Base-by-base conservation (phyloP, 2,888 invertebrate species). In the Cosmorhoe ocellata region DNA sequence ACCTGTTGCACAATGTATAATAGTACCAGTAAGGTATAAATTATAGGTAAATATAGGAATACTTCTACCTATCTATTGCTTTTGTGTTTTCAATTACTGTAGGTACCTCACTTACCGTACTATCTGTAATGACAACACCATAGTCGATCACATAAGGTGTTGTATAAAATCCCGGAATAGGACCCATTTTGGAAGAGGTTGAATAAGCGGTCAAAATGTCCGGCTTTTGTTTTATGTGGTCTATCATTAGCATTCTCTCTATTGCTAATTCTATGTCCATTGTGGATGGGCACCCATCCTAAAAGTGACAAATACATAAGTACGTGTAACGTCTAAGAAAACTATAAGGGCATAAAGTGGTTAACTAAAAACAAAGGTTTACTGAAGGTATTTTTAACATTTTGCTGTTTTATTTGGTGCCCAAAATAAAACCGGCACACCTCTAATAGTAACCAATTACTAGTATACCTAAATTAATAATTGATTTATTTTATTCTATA, bases 231-330 rank as follows among this genome's bases (percentile, higher is more conserved):
- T 76, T 74, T 9, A 93, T 77, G 59, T 91, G 82, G 30, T 88
- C 74, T 43, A 79, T 83, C 1, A 91, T 82, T 39, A 92, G 66
- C 58, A 83, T 71, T 61, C 92, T 85, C 73, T 94, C 93, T 56
- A 92, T 87, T 1, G 92, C 91, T 71, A 93, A 79, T 46, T 92
- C 92, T 44, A 93, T 92, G 57, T 93, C 93, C 74, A 91, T 85
- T n/a, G 64, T 58, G 5, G 89, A 84, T 5, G 93, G 93, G 64
- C 80, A 85, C 1, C 63, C 71, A 51, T 92, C 91, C 85, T 91
- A 46, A 52, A 77, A 68, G 39, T 27, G 50, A 46, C 28, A 44
- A 51, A 28, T 18, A 4, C 2, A n/a, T 5, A 30, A 12, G 10
- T 39, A 33, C n/a, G 2, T 18, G n/a, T 26, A 30, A 24, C 14